Percentiles rank a stretch among this genome's conserved stretches.
Evolutionary conservation across 2,797 vertebrate genomes (phyloP).

Genomic region (Euphonia xanthogaster): DNA sequence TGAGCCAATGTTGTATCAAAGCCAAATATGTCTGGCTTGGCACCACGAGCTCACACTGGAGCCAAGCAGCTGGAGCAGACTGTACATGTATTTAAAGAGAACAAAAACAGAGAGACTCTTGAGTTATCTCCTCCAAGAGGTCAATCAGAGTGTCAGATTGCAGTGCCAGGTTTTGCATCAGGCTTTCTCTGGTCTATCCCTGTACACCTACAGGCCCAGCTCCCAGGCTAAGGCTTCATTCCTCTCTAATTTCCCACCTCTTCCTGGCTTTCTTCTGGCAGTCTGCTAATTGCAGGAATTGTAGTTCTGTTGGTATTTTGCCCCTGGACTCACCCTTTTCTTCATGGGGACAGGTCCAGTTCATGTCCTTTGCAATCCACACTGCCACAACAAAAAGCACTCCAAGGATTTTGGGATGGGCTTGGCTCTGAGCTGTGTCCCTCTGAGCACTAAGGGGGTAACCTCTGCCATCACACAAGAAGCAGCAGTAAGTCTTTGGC

Average conservation of each 20-base stretch:
- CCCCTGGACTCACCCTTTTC: background rate
- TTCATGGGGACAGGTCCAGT: background rate
- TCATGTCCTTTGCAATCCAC: background rate
- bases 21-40: constrained; percentile 55
- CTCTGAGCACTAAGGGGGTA: background rate
- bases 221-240: background rate
- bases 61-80: constrained; percentile 63
- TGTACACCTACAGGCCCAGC: background rate
- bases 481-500: background rate
- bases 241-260: background rate
- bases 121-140: constrained; percentile 41
- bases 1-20: constrained; percentile 26
- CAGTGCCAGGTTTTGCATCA: constrained; percentile 8
- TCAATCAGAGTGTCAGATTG: constrained; percentile 13
- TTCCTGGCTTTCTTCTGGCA: background rate
- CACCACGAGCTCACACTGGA: background rate
- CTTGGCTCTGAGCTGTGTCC: background rate
- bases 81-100: constrained; percentile 17
- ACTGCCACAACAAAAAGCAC: background rate
- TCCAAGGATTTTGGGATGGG: background rate
- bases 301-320: background rate
- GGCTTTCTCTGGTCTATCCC: background rate
- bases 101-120: constrained; percentile 32
- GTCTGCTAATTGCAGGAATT: background rate
- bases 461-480: background rate